These are phyloP conservation scores for Horisme vitalbata DNA, from an alignment of 2,888 invertebrate genomes.

Conservation along the genomic window DNA sequence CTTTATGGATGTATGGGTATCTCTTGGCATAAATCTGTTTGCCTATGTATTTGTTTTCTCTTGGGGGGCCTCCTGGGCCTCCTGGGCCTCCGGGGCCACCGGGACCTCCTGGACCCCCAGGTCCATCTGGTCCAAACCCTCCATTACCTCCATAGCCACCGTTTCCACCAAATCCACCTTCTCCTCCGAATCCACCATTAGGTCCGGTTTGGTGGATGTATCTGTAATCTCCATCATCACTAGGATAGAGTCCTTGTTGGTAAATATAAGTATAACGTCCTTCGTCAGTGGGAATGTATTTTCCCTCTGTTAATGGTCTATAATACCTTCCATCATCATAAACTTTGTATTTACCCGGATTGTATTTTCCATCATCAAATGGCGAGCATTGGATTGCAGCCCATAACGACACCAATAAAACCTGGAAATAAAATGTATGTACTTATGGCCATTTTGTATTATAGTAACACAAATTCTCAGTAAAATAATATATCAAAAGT, in stretches of 20 bases:
- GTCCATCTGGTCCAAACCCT: conserved; percentile 34
- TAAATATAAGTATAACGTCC: conserved; percentile 79
- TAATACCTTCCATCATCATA: conserved; percentile 73
- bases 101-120: conserved; percentile 32
- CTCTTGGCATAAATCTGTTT: conserved; percentile 60
- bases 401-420: conserved; percentile 48
- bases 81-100: conserved; percentile 31
- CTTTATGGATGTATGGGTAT: conserved; percentile 65
- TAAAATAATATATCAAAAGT: too few relatives aligned
- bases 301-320: conserved; percentile 70
- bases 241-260: conserved; percentile 57
- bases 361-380: conserved; percentile 64
- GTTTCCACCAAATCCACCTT: conserved; percentile 45
- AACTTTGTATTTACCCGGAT: conserved; percentile 52
- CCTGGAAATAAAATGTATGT: conserved; percentile 47
- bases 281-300: conserved; percentile 79
- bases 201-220: conserved; percentile 73
- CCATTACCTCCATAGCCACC: conserved; percentile 42
- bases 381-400: conserved; percentile 52
- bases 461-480: too few relatives aligned
- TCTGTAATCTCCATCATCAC: conserved; percentile 73
- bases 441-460: too few relatives aligned
- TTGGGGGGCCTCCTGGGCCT: conserved; percentile 40
- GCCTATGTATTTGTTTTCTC: conserved; percentile 58
- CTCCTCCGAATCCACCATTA: conserved; percentile 52